phyloP scores from a whole-genome alignment of 2,888 invertebrate genomes.

The Lagria hirta region DNA sequence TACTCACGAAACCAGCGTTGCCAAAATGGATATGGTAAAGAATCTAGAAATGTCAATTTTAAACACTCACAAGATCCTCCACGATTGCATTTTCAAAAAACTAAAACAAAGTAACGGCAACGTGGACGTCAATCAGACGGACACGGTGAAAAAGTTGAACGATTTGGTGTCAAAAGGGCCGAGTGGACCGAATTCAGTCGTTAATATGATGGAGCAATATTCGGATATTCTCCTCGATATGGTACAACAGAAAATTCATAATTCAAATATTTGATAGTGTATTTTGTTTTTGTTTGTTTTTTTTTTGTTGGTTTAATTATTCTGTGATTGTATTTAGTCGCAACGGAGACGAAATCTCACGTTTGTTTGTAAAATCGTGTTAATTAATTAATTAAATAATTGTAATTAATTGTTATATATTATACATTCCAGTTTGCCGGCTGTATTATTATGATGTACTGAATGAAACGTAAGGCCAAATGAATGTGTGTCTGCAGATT shows the following conservation, averaged over 20 bases:
- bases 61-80: slow-evolving; percentile 61
- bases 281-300: slow-evolving; percentile 1
- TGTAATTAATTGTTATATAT: slow-evolving; percentile 14
- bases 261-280: slow-evolving; percentile 42
- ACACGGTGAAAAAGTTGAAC: slow-evolving; percentile 57
- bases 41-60: slow-evolving; percentile 61
- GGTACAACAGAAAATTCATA: slow-evolving; percentile 62
- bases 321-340: slow-evolving; percentile 21
- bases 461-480: slow-evolving; percentile 15
- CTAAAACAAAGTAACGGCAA: slow-evolving; percentile 49
- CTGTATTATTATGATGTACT: slow-evolving; percentile 15
- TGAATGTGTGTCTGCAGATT: slow-evolving; percentile 2
- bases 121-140: slow-evolving; percentile 54
- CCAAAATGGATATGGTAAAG: slow-evolving; percentile 56
- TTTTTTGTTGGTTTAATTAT: too few relatives aligned
- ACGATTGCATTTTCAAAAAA: slow-evolving; percentile 54
- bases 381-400: slow-evolving; percentile 10
- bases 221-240: slow-evolving; percentile 62
- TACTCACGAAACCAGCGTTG: slow-evolving; percentile 36
- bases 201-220: slow-evolving; percentile 64
- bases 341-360: slow-evolving; percentile 13
- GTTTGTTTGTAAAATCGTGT: slow-evolving; percentile 5
- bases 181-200: slow-evolving; percentile 57
- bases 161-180: slow-evolving; percentile 51
- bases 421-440: slow-evolving; percentile 24